Evolutionary conservation across 1,140 invertebrate species (phyloP).

Genomic region (Bombus difficillimus): DNA sequence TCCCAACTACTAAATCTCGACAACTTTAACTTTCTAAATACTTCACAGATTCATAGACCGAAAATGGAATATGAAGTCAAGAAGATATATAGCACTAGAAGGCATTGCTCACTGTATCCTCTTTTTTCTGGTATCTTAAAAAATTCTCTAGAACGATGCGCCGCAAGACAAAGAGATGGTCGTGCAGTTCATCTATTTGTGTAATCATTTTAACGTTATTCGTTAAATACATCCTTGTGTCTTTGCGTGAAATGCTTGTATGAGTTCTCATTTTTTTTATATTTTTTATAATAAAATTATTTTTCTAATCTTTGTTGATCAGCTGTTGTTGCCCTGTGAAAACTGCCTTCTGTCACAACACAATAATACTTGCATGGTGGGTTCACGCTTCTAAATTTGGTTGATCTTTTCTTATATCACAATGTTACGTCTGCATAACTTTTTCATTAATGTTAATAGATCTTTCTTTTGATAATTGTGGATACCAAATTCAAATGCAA

Average conservation of each 20-base stretch:
- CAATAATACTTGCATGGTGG: slow-evolving; percentile 82
- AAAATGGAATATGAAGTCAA: slow-evolving; percentile 53
- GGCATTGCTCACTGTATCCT: slow-evolving; percentile 67
- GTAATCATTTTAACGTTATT: slow-evolving; percentile 67
- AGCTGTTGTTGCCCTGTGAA: slow-evolving; percentile 83
- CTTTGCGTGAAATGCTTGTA: slow-evolving; percentile 71
- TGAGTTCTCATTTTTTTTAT: slow-evolving; percentile 72
- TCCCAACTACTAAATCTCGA: slow-evolving; percentile 41
- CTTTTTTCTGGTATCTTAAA: slow-evolving; percentile 72
- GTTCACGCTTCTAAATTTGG: slow-evolving; percentile 76
- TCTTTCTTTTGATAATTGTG: slow-evolving; percentile 57
- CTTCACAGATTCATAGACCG: slow-evolving; percentile 51
- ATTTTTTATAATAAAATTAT: slow-evolving; percentile 81
- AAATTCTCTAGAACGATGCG: slow-evolving; percentile 70
- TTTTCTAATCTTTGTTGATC: slow-evolving; percentile 80
- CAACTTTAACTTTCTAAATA: slow-evolving; percentile 49
- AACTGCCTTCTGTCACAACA: slow-evolving; percentile 83
- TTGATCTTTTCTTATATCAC: slow-evolving; percentile 65
- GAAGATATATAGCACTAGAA: slow-evolving; percentile 62
- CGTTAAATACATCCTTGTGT: slow-evolving; percentile 70
- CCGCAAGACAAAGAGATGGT: slow-evolving; percentile 70
- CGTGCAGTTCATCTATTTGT: slow-evolving; percentile 70
- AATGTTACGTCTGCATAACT: slow-evolving; percentile 60
- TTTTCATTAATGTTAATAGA: slow-evolving; percentile 61
- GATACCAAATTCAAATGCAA: slow-evolving; percentile 73